A percentile compares a stretch with the other conserved stretches of the same genome.
These are phyloP conservation scores for Drosophila niveifrons DNA, from an alignment of 2,888 invertebrate species.

Conservation along the genomic window DNA sequence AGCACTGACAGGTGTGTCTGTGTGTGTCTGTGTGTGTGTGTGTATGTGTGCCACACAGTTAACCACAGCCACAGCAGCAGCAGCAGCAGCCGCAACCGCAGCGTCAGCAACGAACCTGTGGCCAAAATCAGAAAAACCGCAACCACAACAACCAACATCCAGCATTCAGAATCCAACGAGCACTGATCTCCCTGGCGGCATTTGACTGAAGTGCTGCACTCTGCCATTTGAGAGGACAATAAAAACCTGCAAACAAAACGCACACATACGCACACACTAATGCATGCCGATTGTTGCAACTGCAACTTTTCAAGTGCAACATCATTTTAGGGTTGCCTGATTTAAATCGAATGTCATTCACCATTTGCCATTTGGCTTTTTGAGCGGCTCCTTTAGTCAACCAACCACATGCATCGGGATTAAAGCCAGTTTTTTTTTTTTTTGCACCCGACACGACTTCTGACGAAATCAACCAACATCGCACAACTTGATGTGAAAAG, in stretches of 20 bases:
- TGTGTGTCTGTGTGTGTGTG: no score
- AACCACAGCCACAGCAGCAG: conserved; percentile 4
- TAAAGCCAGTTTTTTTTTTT: not conserved
- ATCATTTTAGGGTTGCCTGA: not conserved
- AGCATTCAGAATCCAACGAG: conserved; percentile 4
- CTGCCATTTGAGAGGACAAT: conserved; percentile 7
- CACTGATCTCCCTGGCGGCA: conserved; percentile 45
- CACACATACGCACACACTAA: not conserved
- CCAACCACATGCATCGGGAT: not conserved
- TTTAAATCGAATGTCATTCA: not conserved
- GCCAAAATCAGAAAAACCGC: conserved; percentile 37
- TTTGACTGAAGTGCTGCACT: conserved; percentile 29
- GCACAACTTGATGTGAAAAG: no score
- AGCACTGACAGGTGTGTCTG: conserved; percentile 13
- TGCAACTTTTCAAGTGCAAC: not conserved
- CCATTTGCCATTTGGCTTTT: not conserved
- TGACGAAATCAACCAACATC: no score
- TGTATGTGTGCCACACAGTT: conserved; percentile 9
- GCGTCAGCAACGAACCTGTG: conserved; percentile 28
- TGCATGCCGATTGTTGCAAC: not conserved
- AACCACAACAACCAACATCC: conserved; percentile 27
- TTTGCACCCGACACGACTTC: not conserved
- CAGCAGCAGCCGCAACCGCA: conserved; percentile 11
- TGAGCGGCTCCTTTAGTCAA: not conserved
- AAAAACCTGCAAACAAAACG: not conserved